phyloP scores from a whole-genome alignment of 2,113 vertebrate species.

The Peucedramus taeniatus region DNA sequence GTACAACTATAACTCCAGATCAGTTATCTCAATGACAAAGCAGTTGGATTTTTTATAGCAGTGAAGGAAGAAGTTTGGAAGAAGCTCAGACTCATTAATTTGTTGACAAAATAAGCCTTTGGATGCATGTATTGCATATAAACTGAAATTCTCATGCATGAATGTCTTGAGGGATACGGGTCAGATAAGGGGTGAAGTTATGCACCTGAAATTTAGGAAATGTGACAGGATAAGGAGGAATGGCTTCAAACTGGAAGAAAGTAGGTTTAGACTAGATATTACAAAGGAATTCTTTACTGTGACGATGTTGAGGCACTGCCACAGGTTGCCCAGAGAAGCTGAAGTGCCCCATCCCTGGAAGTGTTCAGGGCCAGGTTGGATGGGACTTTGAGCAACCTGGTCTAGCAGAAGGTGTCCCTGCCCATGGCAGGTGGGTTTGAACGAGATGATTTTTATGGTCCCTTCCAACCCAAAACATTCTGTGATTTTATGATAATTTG shows the following conservation, averaged over 20 bases:
- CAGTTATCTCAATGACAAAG: neutral
- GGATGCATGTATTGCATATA: neutral
- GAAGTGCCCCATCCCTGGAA: neutral
- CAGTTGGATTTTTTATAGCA: neutral
- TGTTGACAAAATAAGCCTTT: neutral
- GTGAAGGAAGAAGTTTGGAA: neutral
- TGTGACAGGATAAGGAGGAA: neutral
- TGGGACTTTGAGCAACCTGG: neutral
- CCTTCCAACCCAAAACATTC: neutral
- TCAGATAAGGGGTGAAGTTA: neutral
- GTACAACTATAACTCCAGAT: neutral
- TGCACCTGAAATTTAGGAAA: neutral
- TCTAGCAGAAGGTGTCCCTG: neutral
- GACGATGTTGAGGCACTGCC: accelerated
- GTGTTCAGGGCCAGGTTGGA: neutral
- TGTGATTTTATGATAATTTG: neutral
- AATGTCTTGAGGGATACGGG: neutral
- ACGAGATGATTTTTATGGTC: accelerated
- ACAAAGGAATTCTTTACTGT: neutral
- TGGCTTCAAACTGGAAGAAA: neutral
- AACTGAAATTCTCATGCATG: neutral
- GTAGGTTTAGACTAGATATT: neutral
- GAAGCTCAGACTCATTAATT: neutral
- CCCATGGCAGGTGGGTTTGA: neutral
- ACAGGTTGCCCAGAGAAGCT: neutral